These are phyloP conservation scores for Pachyuromys duprasi DNA, from an alignment of 2,797 vertebrate species.

Conservation along the genomic window DNA sequence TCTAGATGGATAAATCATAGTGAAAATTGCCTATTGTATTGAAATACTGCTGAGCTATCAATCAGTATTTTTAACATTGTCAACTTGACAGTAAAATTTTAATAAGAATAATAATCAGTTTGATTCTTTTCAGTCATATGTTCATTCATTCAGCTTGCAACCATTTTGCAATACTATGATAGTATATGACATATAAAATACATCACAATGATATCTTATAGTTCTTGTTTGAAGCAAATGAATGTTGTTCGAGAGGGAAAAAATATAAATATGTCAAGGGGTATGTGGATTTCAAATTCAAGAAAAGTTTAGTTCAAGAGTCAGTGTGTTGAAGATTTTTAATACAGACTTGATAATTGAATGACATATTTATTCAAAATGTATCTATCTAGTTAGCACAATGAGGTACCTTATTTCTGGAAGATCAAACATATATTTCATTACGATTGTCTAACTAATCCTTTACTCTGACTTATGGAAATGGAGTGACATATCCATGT, in stretches of 20 bases:
- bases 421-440: background rate
- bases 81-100: conserved; percentile 34
- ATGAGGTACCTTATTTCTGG: background rate
- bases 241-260: background rate
- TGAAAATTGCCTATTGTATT: conserved; percentile 27
- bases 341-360: background rate
- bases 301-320: background rate
- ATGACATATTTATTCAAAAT: conserved; percentile 9
- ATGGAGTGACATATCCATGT: background rate
- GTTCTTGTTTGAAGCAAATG: background rate
- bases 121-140: background rate
- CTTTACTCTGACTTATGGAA: background rate
- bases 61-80: background rate
- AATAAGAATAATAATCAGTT: conserved; percentile 17
- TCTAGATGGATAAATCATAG: conserved; percentile 40
- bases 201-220: background rate
- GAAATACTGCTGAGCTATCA: background rate
- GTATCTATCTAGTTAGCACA: background rate
- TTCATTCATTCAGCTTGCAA: background rate
- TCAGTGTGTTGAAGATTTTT: background rate
- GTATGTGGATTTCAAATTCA: conserved; percentile 35
- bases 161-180: background rate
- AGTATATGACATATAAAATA: background rate
- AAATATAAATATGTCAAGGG: background rate
- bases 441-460: background rate